Evolutionary conservation across 2,888 invertebrate species (phyloP).

Genomic region (Platypus cylindrus): DNA sequence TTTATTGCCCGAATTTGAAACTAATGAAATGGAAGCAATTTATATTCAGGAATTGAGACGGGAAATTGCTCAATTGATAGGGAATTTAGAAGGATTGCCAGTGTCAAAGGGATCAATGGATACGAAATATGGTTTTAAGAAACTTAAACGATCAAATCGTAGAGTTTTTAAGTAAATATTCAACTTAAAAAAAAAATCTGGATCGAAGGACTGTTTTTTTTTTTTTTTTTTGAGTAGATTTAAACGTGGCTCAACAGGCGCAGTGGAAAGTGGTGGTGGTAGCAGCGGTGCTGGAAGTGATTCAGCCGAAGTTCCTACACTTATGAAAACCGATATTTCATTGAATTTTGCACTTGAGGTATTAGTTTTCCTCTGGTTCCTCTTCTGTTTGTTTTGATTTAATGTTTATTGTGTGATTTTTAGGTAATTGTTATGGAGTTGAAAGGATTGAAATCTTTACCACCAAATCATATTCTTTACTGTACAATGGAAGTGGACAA

Average conservation of each 20-base stretch:
- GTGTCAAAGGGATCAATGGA: constrained; percentile 97
- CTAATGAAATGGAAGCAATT: constrained; percentile 99
- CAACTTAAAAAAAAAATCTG: constrained; percentile 38
- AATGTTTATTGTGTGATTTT: too few relatives aligned
- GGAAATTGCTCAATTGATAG: constrained; percentile 95
- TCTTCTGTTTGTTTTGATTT: too few relatives aligned
- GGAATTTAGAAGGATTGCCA: constrained; percentile 95
- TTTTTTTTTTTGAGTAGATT: constrained; percentile 76
- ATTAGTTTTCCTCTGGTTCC: too few relatives aligned
- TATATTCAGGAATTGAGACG: constrained; percentile 97
- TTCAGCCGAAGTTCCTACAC: constrained; percentile 88
- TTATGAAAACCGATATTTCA: constrained; percentile 97
- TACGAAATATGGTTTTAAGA: constrained; percentile 93
- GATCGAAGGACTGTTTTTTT: constrained; percentile 39
- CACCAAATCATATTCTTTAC: constrained; percentile 95
- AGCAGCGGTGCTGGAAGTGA: constrained; percentile 91
- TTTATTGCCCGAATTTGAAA: constrained; percentile 96
- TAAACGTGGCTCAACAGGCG: constrained; percentile 82
- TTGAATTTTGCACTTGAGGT: constrained; percentile 94
- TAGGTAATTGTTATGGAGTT: constrained; percentile 99
- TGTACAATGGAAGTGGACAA: constrained; percentile 99
- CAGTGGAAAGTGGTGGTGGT: too few relatives aligned
- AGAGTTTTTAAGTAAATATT: constrained; percentile 58
- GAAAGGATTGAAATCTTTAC: constrained; percentile 90
- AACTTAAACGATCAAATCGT: constrained; percentile 96